Percentiles rank a stretch among this genome's conserved stretches.
phyloP scores from a whole-genome alignment of 2,113 vertebrate species.

The Pica pica region DNA sequence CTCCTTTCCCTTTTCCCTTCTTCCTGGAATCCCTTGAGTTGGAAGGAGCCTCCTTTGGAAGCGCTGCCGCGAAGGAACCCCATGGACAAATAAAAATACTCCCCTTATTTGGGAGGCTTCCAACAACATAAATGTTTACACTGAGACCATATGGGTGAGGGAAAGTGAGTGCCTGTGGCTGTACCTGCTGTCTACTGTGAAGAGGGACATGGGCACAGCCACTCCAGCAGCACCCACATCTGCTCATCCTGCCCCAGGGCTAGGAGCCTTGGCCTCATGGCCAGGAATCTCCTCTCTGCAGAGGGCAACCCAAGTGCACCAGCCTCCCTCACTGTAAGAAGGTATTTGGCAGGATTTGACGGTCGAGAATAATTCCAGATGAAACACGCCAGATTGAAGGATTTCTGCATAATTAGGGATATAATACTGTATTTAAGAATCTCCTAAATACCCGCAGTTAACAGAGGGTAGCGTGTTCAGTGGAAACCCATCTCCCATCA shows the following conservation, averaged over 20 bases:
- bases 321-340: neutral
- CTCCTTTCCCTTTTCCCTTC: neutral
- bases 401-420: constrained; percentile 37
- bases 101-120: neutral
- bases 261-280: neutral
- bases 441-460: neutral
- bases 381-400: constrained; percentile 1
- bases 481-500: neutral
- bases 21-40: neutral
- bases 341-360: constrained; percentile 37
- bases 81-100: neutral
- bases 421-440: constrained; percentile 16
- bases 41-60: neutral
- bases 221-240: neutral
- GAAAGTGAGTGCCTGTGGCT: neutral
- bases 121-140: accelerated
- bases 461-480: neutral
- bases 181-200: accelerated
- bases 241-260: neutral
- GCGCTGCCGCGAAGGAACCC: accelerated
- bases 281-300: neutral
- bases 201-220: neutral
- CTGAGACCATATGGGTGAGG: neutral
- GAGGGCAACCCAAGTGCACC: neutral
- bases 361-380: neutral